Percentiles rank a stretch among this genome's conserved stretches.
Evolutionary conservation across 1,140 invertebrate genomes (phyloP).

Genomic region (Archivesica marissinica): DNA sequence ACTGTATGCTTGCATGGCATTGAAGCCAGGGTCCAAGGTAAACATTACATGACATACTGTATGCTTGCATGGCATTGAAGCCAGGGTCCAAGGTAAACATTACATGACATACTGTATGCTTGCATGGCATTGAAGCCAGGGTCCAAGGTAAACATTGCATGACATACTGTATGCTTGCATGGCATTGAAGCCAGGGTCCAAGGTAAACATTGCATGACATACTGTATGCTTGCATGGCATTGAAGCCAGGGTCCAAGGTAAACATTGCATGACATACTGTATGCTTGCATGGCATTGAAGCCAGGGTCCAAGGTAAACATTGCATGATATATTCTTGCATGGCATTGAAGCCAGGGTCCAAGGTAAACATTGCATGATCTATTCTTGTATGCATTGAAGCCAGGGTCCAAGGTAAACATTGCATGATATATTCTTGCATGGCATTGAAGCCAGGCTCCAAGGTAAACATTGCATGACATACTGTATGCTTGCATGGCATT

Average conservation of each 20-base stretch:
- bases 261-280: no score
- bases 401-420: conserved; percentile 84
- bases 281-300: no score
- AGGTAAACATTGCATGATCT: conserved; percentile 85
- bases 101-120: conserved; percentile 84
- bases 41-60: no score
- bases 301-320: no score
- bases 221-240: no score
- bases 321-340: no score
- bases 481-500: conserved; percentile 84
- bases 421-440: conserved; percentile 84
- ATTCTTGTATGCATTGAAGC: conserved; percentile 83
- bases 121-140: no score
- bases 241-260: no score
- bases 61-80: conserved; percentile 79
- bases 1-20: conserved; percentile 84
- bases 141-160: no score
- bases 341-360: conserved; percentile 82
- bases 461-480: conserved; percentile 62
- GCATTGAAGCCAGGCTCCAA: conserved; percentile 72
- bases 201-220: no score
- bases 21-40: conserved; percentile 83
- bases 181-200: no score
- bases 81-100: conserved; percentile 43
- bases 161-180: no score